Evolutionary conservation across 2,888 invertebrate genomes (phyloP).

Genomic region (Acleris holmiana): DNA sequence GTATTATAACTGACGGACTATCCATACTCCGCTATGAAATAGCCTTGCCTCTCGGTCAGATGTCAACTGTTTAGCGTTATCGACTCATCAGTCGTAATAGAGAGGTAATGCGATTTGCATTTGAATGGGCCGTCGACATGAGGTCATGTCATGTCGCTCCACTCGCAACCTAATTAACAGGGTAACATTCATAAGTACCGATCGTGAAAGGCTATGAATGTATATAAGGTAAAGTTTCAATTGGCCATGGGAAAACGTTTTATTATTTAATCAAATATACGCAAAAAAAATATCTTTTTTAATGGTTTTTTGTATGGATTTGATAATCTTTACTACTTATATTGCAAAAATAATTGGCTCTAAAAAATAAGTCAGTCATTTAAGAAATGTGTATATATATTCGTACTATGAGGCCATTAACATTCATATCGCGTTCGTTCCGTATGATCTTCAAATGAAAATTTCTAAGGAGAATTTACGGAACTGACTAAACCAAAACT

Average conservation of each 20-base stretch:
- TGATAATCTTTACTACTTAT: too few species aligned
- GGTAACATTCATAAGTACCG: not conserved
- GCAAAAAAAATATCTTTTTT: too few species aligned
- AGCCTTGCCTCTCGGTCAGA: conserved; percentile 12
- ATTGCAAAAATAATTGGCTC: too few species aligned
- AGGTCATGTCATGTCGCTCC: conserved; percentile 1
- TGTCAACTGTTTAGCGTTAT: conserved; percentile 21
- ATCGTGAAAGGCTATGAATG: too few species aligned
- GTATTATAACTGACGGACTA: too few species aligned
- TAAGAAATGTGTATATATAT: not conserved
- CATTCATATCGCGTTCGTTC: too few species aligned
- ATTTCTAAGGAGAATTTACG: too few species aligned
- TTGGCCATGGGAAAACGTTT: too few species aligned
- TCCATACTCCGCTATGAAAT: not conserved
- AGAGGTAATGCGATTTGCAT: conserved; percentile 33
- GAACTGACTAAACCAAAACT: not conserved
- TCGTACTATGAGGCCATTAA: too few species aligned
- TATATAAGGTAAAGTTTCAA: not conserved
- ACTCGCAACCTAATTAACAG: conserved; percentile 14
- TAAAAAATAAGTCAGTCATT: not conserved
- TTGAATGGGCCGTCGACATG: conserved; percentile 11
- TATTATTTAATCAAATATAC: too few species aligned
- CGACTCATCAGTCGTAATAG: conserved; percentile 18
- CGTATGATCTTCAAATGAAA: too few species aligned
- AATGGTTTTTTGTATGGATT: too few species aligned